These are phyloP conservation scores for Poeciliopsis paucimaculata DNA, from an alignment of 2,797 vertebrate genomes.

Conservation along the genomic window DNA sequence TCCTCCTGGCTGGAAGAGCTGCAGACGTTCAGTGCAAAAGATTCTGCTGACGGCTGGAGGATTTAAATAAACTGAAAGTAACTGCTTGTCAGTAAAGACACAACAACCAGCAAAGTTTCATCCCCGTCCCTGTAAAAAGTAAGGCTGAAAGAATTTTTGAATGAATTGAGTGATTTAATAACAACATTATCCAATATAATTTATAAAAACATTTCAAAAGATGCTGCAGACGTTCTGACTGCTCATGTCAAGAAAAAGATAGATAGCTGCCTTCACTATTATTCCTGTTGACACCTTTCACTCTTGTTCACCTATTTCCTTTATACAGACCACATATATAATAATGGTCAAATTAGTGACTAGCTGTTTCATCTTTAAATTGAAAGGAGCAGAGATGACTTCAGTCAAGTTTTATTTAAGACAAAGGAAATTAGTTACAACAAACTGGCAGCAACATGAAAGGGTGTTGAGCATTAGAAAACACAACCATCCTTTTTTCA, in stretches of 20 bases:
- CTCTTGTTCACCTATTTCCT: background rate
- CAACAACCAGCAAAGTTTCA: too few relatives aligned
- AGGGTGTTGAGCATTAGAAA: constrained; percentile 61
- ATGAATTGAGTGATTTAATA: too few relatives aligned
- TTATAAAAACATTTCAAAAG: background rate
- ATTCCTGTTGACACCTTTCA: background rate
- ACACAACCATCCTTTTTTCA: constrained; percentile 47
- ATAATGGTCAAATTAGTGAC: background rate
- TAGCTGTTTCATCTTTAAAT: background rate
- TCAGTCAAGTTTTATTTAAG: constrained; percentile 54
- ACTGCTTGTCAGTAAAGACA: too few relatives aligned
- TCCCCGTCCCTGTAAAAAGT: too few relatives aligned
- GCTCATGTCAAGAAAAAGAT: background rate
- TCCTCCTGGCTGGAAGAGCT: too few relatives aligned
- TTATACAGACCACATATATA: background rate
- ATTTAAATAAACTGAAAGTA: too few relatives aligned
- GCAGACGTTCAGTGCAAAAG: too few relatives aligned
- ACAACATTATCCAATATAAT: background rate
- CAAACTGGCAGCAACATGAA: constrained; percentile 78
- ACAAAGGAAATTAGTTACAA: constrained; percentile 69
- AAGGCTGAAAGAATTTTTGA: too few relatives aligned
- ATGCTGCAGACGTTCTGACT: background rate
- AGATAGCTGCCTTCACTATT: background rate
- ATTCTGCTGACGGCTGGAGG: too few relatives aligned
- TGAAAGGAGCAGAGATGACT: background rate